Evolutionary conservation across 53 echinoderm and acorn worm species (phyloP), one percentile per base, ranked within the genome.

Genomic region (Luidia sarsii): DNA sequence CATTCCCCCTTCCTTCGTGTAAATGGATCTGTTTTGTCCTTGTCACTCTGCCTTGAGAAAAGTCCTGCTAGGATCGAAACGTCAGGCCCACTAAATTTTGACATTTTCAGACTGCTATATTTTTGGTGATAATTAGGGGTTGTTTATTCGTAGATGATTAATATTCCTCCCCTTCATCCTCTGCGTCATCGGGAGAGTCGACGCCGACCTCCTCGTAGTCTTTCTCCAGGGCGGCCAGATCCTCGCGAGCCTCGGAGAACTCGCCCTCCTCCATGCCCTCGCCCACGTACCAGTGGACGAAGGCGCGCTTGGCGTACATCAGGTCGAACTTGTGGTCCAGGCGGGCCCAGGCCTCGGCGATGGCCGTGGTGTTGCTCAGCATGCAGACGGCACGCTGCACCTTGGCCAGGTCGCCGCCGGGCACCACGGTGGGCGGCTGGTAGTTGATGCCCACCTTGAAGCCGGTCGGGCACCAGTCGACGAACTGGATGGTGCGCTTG

Each of bases 371-470:
- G 92, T 95, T 95, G 92, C 95, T 95, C 89, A 95, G 85, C 95
- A 95, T 95, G 72, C 95, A 95, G 62, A 91, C 92, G 63, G 95
- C 95, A 84, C 95, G 95, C 77, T 95, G 95, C 37, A 95, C 95
- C 87, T 95, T 95, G 83, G 95, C 95, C 54, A 95, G 90, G 85
- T 95, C 95, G 80, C 95, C 95, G 65, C 95, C 95, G 28, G 95
- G 95, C 41, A 95, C 95, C 18, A 92, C 95, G 59, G 95, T 95
- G 29, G 95, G 95, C 64, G 95, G 95, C 71, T 95, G 95, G 88
- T 95, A 95, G 95, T 95, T 95, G 88, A 95, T 95, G 66, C 95
- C 95, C 41, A 95, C 90, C 72, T 95, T 95, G 88, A 95, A 95
- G 67, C 95, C 95, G 79, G 95, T 95, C 49, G 95, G 95, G 70